These are phyloP conservation scores for Emydura subglobosa DNA, from an alignment of 2,113 vertebrate genomes.

Conservation along the genomic window DNA sequence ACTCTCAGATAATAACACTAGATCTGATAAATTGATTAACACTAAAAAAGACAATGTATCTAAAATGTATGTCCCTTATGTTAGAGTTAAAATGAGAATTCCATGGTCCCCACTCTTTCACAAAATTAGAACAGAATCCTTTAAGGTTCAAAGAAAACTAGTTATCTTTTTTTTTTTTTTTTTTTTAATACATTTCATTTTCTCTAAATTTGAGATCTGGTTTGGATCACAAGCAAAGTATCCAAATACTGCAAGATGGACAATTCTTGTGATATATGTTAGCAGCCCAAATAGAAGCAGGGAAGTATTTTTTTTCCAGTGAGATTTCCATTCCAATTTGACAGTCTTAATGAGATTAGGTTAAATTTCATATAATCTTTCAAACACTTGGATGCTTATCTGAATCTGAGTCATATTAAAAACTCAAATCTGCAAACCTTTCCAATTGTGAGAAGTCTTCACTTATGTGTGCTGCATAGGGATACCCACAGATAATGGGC, in stretches of 20 bases:
- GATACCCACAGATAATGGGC: neutral
- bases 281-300: neutral
- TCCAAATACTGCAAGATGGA: neutral
- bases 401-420: neutral
- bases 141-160: neutral
- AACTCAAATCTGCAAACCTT: neutral
- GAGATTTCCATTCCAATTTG: neutral
- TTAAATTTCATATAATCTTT: neutral
- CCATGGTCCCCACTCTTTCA: neutral
- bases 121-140: neutral
- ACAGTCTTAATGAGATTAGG: neutral
- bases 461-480: neutral
- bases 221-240: neutral
- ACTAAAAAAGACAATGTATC: neutral
- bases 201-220: neutral
- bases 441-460: neutral
- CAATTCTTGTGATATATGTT: neutral
- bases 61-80: neutral
- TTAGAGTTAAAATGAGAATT: neutral
- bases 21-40: neutral
- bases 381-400: neutral
- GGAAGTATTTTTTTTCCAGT: neutral
- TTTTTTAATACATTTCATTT: neutral
- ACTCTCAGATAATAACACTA: neutral
- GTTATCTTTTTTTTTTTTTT: neutral